Base-by-base conservation (phyloP, 1,140 invertebrate species). In the Sitodiplosis mosellana region DNA sequence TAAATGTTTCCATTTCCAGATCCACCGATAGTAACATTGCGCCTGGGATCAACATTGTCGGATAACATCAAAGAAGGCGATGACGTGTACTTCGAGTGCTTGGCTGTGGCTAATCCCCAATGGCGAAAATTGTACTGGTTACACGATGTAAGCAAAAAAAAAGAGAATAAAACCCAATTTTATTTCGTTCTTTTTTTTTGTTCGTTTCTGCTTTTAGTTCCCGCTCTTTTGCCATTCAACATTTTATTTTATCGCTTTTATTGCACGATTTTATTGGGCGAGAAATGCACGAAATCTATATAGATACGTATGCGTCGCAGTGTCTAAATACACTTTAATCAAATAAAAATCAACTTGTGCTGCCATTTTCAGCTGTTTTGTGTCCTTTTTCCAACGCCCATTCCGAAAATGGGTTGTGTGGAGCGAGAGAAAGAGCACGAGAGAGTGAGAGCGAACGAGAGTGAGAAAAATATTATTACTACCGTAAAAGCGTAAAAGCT, bases 31-130 rank as follows among this genome's bases (percentile, higher is more conserved):
- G 81, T 91, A 20, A 75, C 78, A 40, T 65, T 93, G 46, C 73
- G 78, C 53, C 68, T 92, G 51, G 88, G 88, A 50, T 85, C 80
- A 55, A 90, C 84, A 10, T 67, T 91, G 49, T 80, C 85, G 15
- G 77, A 83, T 51, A 83, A 87, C 66, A 90, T 90, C 66, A 88
- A 87, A 67, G 85, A 89, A 69, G 85, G 86, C 33, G 87, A 90
- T 57, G 88, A 91, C 64, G 85, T 91, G 40, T 91, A 90, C 68
- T 90, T 92, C 66, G 87, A 91, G 67, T 92, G 87, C 67, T 82
- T 87, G 69, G 86, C 91, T 50, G 74, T 76, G 56, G 83, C 87
- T 47, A 90, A 90, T 72, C 87, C 87, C 17, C 77, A 78, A 50
- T 83, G 80, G 63, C 77, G 81, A 53, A 83, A 83, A 59, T 79